A percentile compares a stretch with the other conserved stretches of the same genome.
These are phyloP conservation scores for Nothoprocta perdicaria DNA, from an alignment of 2,113 vertebrate species.

Conservation along the genomic window DNA sequence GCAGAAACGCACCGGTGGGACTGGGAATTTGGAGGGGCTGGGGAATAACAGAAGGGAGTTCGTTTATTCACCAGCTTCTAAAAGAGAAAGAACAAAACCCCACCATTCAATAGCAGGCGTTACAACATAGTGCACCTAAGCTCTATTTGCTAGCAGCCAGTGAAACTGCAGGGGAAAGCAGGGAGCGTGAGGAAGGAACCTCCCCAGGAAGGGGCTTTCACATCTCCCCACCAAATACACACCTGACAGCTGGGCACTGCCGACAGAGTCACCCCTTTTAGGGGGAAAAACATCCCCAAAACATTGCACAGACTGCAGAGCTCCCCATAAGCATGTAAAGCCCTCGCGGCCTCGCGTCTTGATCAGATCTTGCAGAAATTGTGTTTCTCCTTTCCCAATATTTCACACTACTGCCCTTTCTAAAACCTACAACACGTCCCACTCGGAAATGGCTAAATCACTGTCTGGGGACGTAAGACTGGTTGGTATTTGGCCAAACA, in stretches of 20 bases:
- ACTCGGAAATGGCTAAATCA: background rate
- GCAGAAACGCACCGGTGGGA: too few species aligned
- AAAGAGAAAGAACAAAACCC: background rate
- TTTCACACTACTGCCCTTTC: background rate
- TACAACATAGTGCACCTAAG: conserved; percentile 2
- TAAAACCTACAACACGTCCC: background rate
- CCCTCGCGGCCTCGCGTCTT: background rate
- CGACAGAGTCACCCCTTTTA: background rate
- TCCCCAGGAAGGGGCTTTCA: background rate
- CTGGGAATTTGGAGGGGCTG: conserved; percentile 46
- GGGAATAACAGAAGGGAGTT: conserved; percentile 32
- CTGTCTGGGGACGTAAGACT: rapidly evolving
- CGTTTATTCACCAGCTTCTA: conserved; percentile 54
- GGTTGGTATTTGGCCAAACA: background rate
- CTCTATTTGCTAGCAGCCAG: conserved; percentile 43
- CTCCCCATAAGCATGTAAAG: background rate
- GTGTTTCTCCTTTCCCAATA: background rate
- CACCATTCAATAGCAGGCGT: conserved; percentile 30
- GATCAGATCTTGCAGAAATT: background rate
- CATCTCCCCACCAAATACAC: background rate
- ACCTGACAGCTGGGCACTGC: background rate
- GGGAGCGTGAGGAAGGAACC: background rate
- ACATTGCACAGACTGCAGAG: background rate
- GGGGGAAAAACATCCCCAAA: background rate
- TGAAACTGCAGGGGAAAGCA: conserved; percentile 51